Evolutionary conservation across 2,797 vertebrate species (phyloP), one percentile per base, ranked within the genome.

Genomic region (Carapus acus): DNA sequence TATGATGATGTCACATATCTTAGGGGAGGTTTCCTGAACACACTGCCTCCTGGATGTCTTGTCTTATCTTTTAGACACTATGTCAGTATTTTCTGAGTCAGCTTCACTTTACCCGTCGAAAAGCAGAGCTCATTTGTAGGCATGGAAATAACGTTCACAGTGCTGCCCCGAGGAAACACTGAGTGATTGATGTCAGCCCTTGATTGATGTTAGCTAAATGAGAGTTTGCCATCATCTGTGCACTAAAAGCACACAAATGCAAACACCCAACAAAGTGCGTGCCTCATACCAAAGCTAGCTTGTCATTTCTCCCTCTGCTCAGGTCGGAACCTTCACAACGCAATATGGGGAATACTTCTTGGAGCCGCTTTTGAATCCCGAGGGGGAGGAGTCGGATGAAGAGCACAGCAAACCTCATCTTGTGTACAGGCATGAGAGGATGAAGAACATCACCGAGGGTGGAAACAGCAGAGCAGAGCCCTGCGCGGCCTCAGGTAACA

Each of bases 391-490:
- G 51, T 83, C 90, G 12, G 88, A 93, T 17, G 94, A 97, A 53
- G 90, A 90, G 53, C 88, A 94, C 83, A 95, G 90, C 82, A 98
- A 96, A 82, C 94, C 91, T 49, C 96, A 99, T 78, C 90, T 99
- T 47, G 88, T 99, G 67, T 99, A 98, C 70, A 90, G 85, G 54
- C 85, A 90, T 6, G 88, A 92, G 69, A 80, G 85, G 58, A 85
- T 83, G 69, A 85, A 62, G 67, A 84, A 60, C 47, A 37, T 48
- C 55, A 69, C 65, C 2, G 67, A n/a, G n/a, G n/a, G 69, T 49
- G 43, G 74, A 14, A 71, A 73, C 61, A 60, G 70, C 57, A 55
- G 73, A 62, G 39, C 46, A 3, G 83, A 86, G 74, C 85, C 85
- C 41, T 94, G 91, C 77, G 87, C 85, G 42, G 83, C 89, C 86